Evolutionary conservation across 2,113 vertebrate genomes (phyloP), one percentile per base, ranked within the genome.

Genomic region (Rostratula benghalensis): DNA sequence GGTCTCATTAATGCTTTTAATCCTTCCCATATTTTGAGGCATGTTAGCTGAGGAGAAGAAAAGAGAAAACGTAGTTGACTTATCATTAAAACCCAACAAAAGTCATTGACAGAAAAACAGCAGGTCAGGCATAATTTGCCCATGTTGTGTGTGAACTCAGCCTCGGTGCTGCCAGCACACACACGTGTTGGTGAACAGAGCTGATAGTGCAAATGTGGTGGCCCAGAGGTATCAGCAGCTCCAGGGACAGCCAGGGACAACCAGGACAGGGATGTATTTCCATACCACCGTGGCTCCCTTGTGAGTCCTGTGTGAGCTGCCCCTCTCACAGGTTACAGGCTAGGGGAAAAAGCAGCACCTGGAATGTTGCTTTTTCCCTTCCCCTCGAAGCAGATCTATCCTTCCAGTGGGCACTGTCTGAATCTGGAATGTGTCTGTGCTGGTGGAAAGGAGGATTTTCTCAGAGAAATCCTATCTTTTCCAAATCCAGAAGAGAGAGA

Each of bases 51-150:
- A 31, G 19, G 33, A 95, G 61, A 59, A 90, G 50, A 14, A 95
- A 95, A 89, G 68, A 75, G 53, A 94, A 95, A 89, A 87, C 28
- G n/a, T 54, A 59, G 39, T 50, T 87, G 60, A 75, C 46, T 86
- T 73, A 69, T 89, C 67, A 95, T 60, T 93, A 90, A 94, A 93
- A 92, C 91, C 78, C 91, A 96, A 83, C 81, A 94, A 79, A 68
- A 89, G 56, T 11, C 80, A 93, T 87, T 95, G 89, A 80, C 94
- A 96, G 92, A 93, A 85, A 50, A 95, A n/a, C 48, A 96, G 63
- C 87, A 57, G 35, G 37, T 92, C 91, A 95, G 93, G 93, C 79
- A 64, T 30, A 82, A 60, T 20, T 85, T 79, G 61, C 89, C 13
- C 11, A 50, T 37, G 95, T 68, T 87, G 87, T 22, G 2, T 57